Conservation (phyloP, 2,797 vertebrate genomes). For the Coregonus sp. region DNA sequence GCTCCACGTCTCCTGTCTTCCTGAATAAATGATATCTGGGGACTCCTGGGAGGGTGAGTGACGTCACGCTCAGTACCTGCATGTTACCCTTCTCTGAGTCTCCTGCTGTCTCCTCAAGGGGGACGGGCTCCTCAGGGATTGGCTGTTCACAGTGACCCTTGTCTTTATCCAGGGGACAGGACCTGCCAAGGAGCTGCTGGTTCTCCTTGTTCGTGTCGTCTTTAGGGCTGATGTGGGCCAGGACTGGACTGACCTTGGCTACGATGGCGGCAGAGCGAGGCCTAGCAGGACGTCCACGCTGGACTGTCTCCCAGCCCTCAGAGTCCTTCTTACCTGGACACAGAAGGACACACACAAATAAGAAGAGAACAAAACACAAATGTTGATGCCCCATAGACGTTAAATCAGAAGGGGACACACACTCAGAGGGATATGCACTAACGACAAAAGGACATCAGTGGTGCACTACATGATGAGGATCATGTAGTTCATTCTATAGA, state of each 20-base stretch:
- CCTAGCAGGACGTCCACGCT: constrained; percentile 91
- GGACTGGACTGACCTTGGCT: constrained; percentile 76
- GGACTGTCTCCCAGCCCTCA: constrained; percentile 97
- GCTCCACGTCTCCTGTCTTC: constrained; percentile 34
- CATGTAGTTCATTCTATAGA: neutral
- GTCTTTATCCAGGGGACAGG: constrained; percentile 53
- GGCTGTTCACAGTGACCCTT: constrained; percentile 42
- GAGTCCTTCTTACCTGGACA: constrained; percentile 86
- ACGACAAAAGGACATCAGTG: neutral
- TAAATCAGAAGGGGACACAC: neutral
- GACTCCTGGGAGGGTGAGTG: constrained; percentile 39
- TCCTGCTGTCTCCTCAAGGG: constrained; percentile 44
- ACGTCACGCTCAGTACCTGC: constrained; percentile 73
- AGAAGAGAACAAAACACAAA: neutral
- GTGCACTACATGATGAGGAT: neutral
- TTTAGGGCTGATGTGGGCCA: constrained; percentile 70
- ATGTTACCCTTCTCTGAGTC: constrained; percentile 61
- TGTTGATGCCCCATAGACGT: neutral
- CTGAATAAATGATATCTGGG: constrained; percentile 72
- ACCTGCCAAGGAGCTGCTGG: constrained; percentile 74
- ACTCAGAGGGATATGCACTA: neutral
- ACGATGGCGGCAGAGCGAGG: constrained; percentile 83
- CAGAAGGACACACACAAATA: neutral
- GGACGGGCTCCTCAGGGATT: constrained; percentile 42
- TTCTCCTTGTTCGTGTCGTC: constrained; percentile 70